phyloP scores from a whole-genome alignment of 2,113 vertebrate genomes.

The Paramisgurnus dabryanus region DNA sequence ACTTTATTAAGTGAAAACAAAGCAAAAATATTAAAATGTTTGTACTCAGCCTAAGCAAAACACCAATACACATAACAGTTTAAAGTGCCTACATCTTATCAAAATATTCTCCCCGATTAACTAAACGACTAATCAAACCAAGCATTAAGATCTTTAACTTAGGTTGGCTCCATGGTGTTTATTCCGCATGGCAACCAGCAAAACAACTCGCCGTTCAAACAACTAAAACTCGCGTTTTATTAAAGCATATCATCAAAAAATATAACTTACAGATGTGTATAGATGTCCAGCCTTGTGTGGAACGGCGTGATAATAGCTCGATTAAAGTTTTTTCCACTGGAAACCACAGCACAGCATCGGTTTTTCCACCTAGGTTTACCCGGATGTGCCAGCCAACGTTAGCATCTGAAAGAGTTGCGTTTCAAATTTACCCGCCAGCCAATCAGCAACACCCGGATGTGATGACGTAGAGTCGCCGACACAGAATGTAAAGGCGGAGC shows the following conservation, averaged over 20 bases:
- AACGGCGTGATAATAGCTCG: neutral
- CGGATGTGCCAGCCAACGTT: slow-evolving; percentile 12
- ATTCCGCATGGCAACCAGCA: neutral
- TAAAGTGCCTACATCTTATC: too few relatives aligned
- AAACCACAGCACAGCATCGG: neutral
- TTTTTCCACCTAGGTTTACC: neutral
- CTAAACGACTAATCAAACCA: neutral
- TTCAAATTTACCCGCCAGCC: slow-evolving; percentile 76
- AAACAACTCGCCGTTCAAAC: neutral
- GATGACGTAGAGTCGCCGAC: slow-evolving; percentile 1
- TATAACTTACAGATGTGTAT: neutral
- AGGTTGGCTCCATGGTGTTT: neutral
- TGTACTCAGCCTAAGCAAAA: too few relatives aligned
- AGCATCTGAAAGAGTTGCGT: slow-evolving; percentile 52
- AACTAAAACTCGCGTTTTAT: neutral
- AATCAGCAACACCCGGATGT: slow-evolving; percentile 60
- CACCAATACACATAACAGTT: too few relatives aligned
- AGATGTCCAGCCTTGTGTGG: slow-evolving; percentile 8
- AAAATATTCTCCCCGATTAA: too few relatives aligned
- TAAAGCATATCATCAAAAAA: neutral
- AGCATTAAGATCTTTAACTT: too few relatives aligned
- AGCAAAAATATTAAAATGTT: too few relatives aligned
- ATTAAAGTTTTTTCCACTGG: neutral
- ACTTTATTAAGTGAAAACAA: too few relatives aligned
- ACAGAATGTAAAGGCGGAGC: neutral